Base-by-base conservation (phyloP, 2,888 invertebrate genomes). In the Operophtera brumata region DNA sequence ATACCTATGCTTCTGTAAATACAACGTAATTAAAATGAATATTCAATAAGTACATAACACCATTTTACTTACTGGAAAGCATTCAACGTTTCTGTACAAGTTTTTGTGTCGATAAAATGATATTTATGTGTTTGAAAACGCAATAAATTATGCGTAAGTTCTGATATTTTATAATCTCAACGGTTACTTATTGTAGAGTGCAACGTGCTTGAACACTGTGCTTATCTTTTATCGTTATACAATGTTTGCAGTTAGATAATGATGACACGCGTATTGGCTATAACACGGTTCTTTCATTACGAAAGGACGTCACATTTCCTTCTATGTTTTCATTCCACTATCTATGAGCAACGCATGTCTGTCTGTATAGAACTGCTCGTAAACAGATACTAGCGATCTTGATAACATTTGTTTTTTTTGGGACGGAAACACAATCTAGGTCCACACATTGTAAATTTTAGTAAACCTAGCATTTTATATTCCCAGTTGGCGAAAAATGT, bases 201-300 rank as follows among this genome's bases (percentile, higher is more conserved):
- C 61, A 61, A 36, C 43, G 58, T 70, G 69, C 73, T 76, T 67
- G 69, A 69, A 66, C 71, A 69, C 72, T 64, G 64, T 71, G 75
- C 75, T 85, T 84, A 82, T 80, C 81, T 74, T 65, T 78, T 80
- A 84, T 82, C 80, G 66, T 64, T 81, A 79, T 83, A 59, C 32
- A 42, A 32, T 56, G 43, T 60, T 58, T 61, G 55, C 50, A 28
- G 46, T 54, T 55, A 49, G 60, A 62, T 73, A 71, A 72, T 71
- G 69, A n/a, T 59, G 63, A 72, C 73, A 72, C 65, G 68, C 70
- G 71, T 65, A 70, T 62, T 53, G 42, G 62, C 65, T 57, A 59
- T 49, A 64, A 77, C 77, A 75, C 54, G 67, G 59, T 66, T 72
- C 56, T 67, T 60, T 73, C 69, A 75, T 76, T 73, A 75, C 6